These are phyloP conservation scores for Chrysemys picta DNA, from an alignment of 2,113 vertebrate genomes.

Conservation along the genomic window DNA sequence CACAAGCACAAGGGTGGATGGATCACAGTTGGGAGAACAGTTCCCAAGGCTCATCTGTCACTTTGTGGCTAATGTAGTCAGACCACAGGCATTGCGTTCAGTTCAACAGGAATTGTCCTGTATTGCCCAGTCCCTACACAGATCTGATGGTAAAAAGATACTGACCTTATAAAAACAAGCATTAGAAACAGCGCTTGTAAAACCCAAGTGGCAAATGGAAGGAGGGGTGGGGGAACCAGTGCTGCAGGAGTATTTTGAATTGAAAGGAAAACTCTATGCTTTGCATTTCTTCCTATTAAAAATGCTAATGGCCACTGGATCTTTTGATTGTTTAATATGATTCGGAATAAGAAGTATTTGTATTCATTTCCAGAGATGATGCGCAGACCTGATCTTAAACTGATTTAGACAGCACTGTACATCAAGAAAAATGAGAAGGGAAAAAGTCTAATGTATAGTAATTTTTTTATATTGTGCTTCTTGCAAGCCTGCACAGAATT, in stretches of 20 bases:
- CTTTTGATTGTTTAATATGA: constrained; percentile 67
- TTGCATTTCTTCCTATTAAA: constrained; percentile 1
- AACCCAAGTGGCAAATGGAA: background rate
- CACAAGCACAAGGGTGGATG: background rate
- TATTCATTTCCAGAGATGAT: constrained; percentile 71
- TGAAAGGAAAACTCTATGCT: background rate
- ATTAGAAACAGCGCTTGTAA: background rate
- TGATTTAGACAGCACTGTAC: constrained; percentile 64
- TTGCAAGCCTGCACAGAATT: constrained; percentile 52
- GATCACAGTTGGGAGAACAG: no score
- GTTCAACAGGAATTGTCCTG: background rate
- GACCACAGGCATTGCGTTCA: background rate
- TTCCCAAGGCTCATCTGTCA: background rate
- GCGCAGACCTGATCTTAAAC: constrained; percentile 65
- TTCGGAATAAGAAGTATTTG: constrained; percentile 68
- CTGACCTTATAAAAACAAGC: background rate
- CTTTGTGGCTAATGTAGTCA: background rate
- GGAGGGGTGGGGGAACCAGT: background rate
- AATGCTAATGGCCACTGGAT: constrained; percentile 1
- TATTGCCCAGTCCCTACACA: background rate
- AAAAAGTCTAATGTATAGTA: constrained; percentile 42
- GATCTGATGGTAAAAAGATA: background rate
- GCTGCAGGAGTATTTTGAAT: background rate
- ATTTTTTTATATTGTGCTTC: constrained; percentile 42
- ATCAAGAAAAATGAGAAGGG: constrained; percentile 71